Percentiles rank a stretch among this genome's conserved stretches.
Conservation (phyloP, 30 jellyfish, hydroid and myxozoan genomes). For the Phacellophora camtschatica region DNA sequence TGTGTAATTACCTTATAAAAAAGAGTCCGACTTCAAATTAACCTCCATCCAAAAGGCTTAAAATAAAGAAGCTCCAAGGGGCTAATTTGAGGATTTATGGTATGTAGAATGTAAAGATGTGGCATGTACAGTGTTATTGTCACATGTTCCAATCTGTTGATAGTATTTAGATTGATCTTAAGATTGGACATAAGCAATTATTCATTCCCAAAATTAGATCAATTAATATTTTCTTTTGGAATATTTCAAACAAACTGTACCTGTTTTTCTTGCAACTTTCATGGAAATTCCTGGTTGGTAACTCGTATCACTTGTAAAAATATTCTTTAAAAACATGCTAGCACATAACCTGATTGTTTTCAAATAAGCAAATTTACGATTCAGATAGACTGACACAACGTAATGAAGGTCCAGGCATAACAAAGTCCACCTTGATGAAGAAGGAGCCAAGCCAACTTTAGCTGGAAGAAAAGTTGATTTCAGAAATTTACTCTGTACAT, state of each 20-base stretch:
- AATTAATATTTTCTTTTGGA: not conserved
- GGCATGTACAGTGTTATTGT: too few species aligned
- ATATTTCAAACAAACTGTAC: not conserved
- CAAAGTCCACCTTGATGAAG: constrained; percentile 90
- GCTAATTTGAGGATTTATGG: too few species aligned
- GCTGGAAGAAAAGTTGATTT: constrained; percentile 12
- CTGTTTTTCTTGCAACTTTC: constrained; percentile 87
- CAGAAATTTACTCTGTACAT: too few species aligned
- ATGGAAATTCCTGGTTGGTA: constrained; percentile 87
- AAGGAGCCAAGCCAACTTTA: constrained; percentile 64
- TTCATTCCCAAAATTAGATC: too few species aligned
- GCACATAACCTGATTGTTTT: constrained; percentile 86
- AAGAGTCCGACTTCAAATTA: too few species aligned
- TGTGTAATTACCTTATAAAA: too few species aligned
- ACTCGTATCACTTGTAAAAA: constrained; percentile 69
- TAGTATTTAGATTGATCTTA: too few species aligned
- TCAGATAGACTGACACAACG: constrained; percentile 79
- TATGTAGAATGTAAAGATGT: too few species aligned
- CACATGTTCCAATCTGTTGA: too few species aligned
- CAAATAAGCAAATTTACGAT: constrained; percentile 67
- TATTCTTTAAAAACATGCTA: constrained; percentile 77
- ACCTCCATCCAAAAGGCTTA: too few species aligned
- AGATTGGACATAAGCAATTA: too few species aligned
- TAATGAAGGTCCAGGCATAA: constrained; percentile 81
- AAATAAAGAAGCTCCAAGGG: too few species aligned